These are phyloP conservation scores for Vandiemenella viatica DNA, from an alignment of 2,888 invertebrate species.

Conservation along the genomic window DNA sequence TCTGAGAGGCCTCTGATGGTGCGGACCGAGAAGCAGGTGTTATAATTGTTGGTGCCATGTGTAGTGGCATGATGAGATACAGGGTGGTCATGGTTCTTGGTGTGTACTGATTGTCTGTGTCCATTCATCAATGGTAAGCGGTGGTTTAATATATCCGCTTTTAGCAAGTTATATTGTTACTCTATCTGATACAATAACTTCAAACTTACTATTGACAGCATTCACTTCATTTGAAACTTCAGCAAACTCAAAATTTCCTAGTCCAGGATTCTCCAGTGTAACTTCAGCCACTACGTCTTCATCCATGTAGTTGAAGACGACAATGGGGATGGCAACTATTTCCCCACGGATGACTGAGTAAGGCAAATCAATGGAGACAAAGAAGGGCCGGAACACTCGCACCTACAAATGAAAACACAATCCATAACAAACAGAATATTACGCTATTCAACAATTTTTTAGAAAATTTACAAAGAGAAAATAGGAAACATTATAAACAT, in stretches of 20 bases:
- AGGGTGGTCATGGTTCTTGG: too few species aligned
- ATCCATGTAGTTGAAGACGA: slow-evolving; percentile 76
- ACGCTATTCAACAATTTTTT: too few species aligned
- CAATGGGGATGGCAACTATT: slow-evolving; percentile 71
- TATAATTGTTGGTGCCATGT: too few species aligned
- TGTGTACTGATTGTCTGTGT: too few species aligned
- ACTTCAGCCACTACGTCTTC: slow-evolving; percentile 64
- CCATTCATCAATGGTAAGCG: too few species aligned
- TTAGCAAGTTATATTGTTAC: too few species aligned
- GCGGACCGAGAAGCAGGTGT: too few species aligned
- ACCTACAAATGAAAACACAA: slow-evolving; percentile 28
- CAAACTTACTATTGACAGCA: slow-evolving; percentile 51
- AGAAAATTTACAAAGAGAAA: neutral
- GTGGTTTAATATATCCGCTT: too few species aligned
- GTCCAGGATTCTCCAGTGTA: slow-evolving; percentile 62
- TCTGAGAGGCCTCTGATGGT: too few species aligned
- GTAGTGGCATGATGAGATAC: too few species aligned
- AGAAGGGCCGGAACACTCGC: slow-evolving; percentile 70
- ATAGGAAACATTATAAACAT: neutral
- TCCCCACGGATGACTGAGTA: slow-evolving; percentile 81
- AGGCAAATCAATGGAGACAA: slow-evolving; percentile 73
- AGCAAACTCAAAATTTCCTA: slow-evolving; percentile 62
- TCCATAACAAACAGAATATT: too few species aligned
- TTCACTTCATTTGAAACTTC: slow-evolving; percentile 62
- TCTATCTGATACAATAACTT: neutral